These are phyloP conservation scores for Camelus bactrianus DNA, from an alignment of 2,113 vertebrate species.

Conservation along the genomic window DNA sequence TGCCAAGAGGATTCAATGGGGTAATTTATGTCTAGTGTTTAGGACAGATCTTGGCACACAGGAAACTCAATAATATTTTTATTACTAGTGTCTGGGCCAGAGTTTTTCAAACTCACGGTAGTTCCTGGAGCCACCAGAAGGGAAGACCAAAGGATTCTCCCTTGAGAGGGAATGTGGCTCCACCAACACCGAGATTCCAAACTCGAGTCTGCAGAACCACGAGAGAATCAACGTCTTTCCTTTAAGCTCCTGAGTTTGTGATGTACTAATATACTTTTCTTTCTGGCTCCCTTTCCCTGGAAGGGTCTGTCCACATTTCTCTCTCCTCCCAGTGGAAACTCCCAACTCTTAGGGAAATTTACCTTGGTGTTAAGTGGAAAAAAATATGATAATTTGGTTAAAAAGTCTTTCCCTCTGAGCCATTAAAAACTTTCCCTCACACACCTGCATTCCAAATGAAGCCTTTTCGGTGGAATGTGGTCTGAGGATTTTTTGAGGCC, in stretches of 20 bases:
- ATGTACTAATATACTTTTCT: background rate
- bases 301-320: background rate
- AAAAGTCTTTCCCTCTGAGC: slow-evolving; percentile 21
- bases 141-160: background rate
- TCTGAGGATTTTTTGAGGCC: background rate
- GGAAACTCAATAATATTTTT: background rate
- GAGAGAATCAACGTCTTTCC: background rate
- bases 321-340: background rate
- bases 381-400: slow-evolving; percentile 34
- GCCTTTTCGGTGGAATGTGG: background rate
- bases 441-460: background rate
- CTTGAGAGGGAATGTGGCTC: background rate
- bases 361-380: background rate
- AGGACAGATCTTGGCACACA: background rate
- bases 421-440: slow-evolving; percentile 51
- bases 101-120: background rate
- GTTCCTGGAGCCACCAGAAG: background rate
- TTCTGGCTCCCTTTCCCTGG: background rate
- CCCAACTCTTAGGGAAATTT: background rate
- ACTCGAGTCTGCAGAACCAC: background rate
- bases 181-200: background rate
- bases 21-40: background rate
- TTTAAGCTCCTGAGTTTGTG: background rate
- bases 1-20: background rate
- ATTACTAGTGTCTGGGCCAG: background rate